Conservation (phyloP, 2,888 invertebrate species). For the Pseudoips prasinana region DNA sequence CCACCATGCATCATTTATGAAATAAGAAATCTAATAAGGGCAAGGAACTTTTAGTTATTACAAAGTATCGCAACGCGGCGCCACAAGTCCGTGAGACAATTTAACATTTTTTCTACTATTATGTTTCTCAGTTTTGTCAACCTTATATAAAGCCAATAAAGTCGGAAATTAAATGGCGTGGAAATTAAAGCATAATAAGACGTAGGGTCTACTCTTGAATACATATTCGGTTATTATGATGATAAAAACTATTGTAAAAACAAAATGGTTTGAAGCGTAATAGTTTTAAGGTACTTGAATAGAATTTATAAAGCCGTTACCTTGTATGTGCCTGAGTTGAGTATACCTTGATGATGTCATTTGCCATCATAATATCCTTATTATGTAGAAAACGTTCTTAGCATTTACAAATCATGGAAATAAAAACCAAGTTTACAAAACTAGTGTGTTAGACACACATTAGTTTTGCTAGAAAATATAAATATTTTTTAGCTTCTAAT, state of each 20-base stretch:
- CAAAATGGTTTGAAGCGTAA: too few species aligned
- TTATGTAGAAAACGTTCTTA: too few species aligned
- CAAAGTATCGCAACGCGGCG: constrained; percentile 45
- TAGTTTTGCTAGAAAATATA: too few species aligned
- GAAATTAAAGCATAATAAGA: constrained; percentile 23
- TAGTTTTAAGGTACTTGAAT: too few species aligned
- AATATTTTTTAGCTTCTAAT: too few species aligned
- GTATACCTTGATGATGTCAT: too few species aligned
- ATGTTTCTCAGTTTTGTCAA: constrained; percentile 17
- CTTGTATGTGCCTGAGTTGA: too few species aligned
- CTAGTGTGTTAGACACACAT: too few species aligned
- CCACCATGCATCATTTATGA: constrained; percentile 51
- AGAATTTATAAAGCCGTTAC: too few species aligned
- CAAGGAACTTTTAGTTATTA: constrained; percentile 45
- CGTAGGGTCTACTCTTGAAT: constrained; percentile 61
- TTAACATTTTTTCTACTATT: constrained; percentile 37
- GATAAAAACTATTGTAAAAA: constrained; percentile 63
- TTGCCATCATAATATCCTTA: too few species aligned
- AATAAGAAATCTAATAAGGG: constrained; percentile 33
- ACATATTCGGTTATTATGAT: constrained; percentile 73
- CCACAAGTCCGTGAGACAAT: constrained; percentile 59
- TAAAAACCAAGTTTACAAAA: too few species aligned
- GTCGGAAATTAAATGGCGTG: constrained; percentile 27
- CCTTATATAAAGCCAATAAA: constrained; percentile 36
- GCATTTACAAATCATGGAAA: too few species aligned